These are phyloP conservation scores for Trissolcus brochymenae DNA, from an alignment of 2,888 invertebrate species.

Conservation along the genomic window DNA sequence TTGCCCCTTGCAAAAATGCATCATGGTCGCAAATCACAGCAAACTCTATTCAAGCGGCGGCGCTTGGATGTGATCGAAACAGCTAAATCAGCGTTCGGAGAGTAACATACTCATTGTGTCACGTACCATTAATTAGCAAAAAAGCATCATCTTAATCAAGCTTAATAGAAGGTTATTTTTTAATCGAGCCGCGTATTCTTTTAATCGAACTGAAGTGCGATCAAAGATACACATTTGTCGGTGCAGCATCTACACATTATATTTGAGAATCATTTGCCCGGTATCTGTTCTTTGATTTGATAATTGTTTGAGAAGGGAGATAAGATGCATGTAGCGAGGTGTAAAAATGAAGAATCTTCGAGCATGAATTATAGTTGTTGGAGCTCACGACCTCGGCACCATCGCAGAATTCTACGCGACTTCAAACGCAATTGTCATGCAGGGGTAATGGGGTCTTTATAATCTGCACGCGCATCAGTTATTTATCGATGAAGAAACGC, in stretches of 20 bases:
- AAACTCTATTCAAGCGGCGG: slow-evolving; percentile 16
- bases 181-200: slow-evolving; percentile 7
- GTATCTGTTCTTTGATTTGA: slow-evolving; percentile 36
- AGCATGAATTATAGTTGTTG: slow-evolving; percentile 42
- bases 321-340: slow-evolving; percentile 5
- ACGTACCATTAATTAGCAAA: slow-evolving; percentile 55
- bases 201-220: slow-evolving; percentile 36
- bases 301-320: slow-evolving; percentile 26
- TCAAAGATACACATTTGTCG: slow-evolving; percentile 35
- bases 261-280: slow-evolving; percentile 39
- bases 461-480: slow-evolving; percentile 37
- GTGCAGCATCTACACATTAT: slow-evolving; percentile 29
- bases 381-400: slow-evolving; percentile 29
- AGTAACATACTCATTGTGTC: slow-evolving; percentile 48
- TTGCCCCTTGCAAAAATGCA: background rate
- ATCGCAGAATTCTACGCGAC: slow-evolving; percentile 45
- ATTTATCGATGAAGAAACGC: slow-evolving; percentile 52
- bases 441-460: slow-evolving; percentile 32
- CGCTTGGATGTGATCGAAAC: slow-evolving; percentile 30
- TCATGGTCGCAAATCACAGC: background rate
- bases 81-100: slow-evolving; percentile 44
- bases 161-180: slow-evolving; percentile 48
- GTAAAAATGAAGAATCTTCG: slow-evolving; percentile 25
- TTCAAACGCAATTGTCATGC: slow-evolving; percentile 50
- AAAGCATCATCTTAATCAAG: slow-evolving; percentile 50